A percentile compares a stretch with the other conserved stretches of the same genome.
phyloP scores from a whole-genome alignment of 2,113 vertebrate genomes.

The Hepsetus odoe region DNA sequence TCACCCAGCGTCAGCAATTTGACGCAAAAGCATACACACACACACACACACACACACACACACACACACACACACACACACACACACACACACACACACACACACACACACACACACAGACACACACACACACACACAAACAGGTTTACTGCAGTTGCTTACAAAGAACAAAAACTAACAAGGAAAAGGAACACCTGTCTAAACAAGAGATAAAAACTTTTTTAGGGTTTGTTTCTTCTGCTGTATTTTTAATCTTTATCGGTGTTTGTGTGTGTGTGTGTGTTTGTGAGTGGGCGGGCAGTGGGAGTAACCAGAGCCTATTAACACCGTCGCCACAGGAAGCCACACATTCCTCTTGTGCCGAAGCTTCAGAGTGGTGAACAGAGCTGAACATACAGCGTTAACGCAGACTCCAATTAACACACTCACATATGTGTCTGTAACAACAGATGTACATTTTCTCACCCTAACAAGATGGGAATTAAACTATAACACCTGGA shows the following conservation, averaged over 20 bases:
- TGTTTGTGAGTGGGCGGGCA: constrained; percentile 19
- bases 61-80: too few relatives aligned
- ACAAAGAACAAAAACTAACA: too few relatives aligned
- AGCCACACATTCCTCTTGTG: constrained; percentile 14
- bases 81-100: constrained; percentile 5
- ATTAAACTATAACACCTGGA: background rate
- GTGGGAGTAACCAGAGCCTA: constrained; percentile 37
- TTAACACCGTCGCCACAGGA: constrained; percentile 28
- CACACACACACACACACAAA: background rate
- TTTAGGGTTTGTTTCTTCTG: background rate
- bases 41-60: constrained; percentile 1
- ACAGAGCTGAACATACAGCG: background rate
- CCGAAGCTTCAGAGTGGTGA: background rate
- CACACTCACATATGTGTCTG: background rate
- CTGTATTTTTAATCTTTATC: constrained; percentile 31
- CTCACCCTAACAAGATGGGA: background rate
- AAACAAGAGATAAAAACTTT: constrained; percentile 7
- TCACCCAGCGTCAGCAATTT: constrained; percentile 36
- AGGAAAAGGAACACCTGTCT: too few relatives aligned
- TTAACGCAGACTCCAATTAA: background rate
- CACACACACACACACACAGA: constrained; percentile 20
- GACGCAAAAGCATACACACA: constrained; percentile 20
- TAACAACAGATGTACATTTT: background rate
- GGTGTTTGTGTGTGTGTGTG: too few relatives aligned
- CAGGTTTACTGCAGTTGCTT: background rate